Evolutionary conservation across 2,797 vertebrate species (phyloP), one percentile per base, ranked within the genome.

Genomic region (Ctenosaura bakeri): DNA sequence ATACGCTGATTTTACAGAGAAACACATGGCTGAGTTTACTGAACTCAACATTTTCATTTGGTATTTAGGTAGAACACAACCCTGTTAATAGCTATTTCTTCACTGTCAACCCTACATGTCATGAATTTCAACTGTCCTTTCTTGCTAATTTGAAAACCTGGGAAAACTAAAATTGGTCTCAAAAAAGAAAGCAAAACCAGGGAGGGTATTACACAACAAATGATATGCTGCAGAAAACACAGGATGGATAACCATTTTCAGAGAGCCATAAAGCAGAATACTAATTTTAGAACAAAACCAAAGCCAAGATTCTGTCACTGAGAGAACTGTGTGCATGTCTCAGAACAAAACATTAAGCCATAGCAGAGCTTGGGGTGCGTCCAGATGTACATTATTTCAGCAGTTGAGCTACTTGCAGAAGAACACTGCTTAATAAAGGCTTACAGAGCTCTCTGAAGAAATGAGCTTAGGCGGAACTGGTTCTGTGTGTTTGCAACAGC

Each of bases 241-340:
- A 94, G 90, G 93, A 93, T 92, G 94, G 95, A 93, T 93, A 95
- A 59, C 90, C 95, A 91, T 93, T 95, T 93, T 92, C 94, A 94
- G 92, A 92, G 85, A 94, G 87, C 93, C 62, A 92, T 90, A 91
- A 95, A 96, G 86, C 94, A 71, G 91, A 95, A 94, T 94, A 91
- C 96, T 96, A 96, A 96, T 95, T 96, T 95, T 96, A 96, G 96
- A 95, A 94, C 86, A 88, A 95, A 94, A 96, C 92, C 93, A 90
- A 88, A 95, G 95, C 95, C 96, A 96, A 96, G 93, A 95, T 94
- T 89, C 95, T 96, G 95, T 96, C 95, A 96, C 66, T 94, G 93
- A 90, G 88, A 95, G 92, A 91, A 76, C 91, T 92, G 94, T 29
- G n/a, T 94, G 93, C 94, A 94, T 94, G 94, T 93, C 93, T 94